Evolutionary conservation across 2,797 vertebrate species (phyloP).

Genomic region (Aselliscus stoliczkanus): DNA sequence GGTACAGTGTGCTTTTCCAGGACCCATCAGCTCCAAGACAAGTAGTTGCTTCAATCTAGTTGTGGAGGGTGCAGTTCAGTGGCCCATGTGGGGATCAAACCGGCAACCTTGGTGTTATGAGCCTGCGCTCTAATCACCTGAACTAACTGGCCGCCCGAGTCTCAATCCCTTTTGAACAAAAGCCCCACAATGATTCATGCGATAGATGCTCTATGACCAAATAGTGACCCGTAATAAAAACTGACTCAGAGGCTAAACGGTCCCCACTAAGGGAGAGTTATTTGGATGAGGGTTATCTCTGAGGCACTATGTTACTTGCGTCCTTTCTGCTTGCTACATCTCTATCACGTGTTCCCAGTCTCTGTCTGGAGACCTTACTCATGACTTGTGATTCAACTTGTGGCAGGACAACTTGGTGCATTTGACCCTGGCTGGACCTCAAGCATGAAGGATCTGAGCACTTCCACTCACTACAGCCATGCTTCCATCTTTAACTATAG

Average conservation of each 20-base stretch:
- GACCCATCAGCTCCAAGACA: too few relatives aligned
- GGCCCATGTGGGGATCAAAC: too few relatives aligned
- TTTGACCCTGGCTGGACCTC: neutral
- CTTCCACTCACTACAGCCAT: neutral
- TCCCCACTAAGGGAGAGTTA: neutral
- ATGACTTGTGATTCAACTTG: neutral
- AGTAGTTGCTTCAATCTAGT: too few relatives aligned
- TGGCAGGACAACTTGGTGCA: neutral
- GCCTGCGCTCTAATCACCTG: too few relatives aligned
- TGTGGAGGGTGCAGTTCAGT: too few relatives aligned
- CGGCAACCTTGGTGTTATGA: too few relatives aligned
- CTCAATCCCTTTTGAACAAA: neutral
- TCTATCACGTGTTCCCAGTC: neutral
- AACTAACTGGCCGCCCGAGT: too few relatives aligned
- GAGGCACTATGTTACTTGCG: neutral
- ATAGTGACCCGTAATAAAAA: neutral
- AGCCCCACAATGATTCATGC: neutral
- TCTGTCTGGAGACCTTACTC: neutral
- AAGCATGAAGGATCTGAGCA: neutral
- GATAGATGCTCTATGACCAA: neutral
- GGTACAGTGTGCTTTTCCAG: too few relatives aligned
- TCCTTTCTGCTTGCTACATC: neutral
- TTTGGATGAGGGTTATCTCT: neutral
- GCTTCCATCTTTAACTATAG: neutral
- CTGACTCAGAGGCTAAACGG: neutral